Conservation (phyloP, 2,888 invertebrate species). For the Limenitis camilla region DNA sequence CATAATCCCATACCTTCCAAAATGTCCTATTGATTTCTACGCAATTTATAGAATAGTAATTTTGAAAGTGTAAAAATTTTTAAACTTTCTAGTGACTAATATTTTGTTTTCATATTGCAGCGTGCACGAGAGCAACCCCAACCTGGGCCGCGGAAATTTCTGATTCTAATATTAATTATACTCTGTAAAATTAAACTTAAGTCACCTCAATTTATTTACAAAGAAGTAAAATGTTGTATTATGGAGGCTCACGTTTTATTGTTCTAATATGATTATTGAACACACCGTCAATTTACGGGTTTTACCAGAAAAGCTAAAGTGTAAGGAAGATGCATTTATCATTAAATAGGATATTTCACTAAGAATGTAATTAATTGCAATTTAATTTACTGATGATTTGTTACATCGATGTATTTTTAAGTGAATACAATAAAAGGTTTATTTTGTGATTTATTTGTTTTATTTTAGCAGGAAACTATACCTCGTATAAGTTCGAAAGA, state of each 20-base stretch:
- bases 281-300: slow-evolving; percentile 22
- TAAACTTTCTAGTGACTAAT: background rate
- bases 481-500: no score
- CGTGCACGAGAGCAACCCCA: slow-evolving; percentile 79
- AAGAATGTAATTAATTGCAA: slow-evolving; percentile 54
- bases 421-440: slow-evolving; percentile 53
- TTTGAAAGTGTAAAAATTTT: no score
- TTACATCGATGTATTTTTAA: slow-evolving; percentile 66
- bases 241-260: slow-evolving; percentile 16
- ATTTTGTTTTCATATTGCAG: slow-evolving; percentile 52
- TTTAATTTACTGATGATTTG: slow-evolving; percentile 57
- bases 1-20: no score
- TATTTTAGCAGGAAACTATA: background rate
- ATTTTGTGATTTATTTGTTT: slow-evolving; percentile 50
- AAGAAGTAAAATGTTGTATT: slow-evolving; percentile 1
- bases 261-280: slow-evolving; percentile 8
- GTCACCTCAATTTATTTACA: slow-evolving; percentile 11
- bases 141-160: slow-evolving; percentile 69
- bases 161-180: slow-evolving; percentile 39
- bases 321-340: slow-evolving; percentile 53
- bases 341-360: slow-evolving; percentile 39
- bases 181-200: slow-evolving; percentile 13
- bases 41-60: no score
- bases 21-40: no score
- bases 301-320: slow-evolving; percentile 13